Evolutionary conservation across 2,113 vertebrate genomes (phyloP).

Genomic region (Labrus mixtus): DNA sequence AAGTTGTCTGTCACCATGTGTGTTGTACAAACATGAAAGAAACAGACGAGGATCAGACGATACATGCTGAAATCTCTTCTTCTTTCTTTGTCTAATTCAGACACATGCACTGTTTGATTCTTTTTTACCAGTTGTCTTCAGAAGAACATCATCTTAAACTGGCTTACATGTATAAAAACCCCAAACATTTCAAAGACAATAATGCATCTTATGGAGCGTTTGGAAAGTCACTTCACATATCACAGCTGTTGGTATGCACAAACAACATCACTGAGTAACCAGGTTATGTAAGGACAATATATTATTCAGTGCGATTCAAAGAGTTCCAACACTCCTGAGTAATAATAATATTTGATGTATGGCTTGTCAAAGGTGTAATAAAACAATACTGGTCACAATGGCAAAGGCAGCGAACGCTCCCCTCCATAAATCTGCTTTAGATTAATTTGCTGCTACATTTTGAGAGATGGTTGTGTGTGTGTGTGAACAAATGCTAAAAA

Average conservation of each 20-base stretch:
- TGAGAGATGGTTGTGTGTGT: no score
- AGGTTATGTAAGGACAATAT: background rate
- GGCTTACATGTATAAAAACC: background rate
- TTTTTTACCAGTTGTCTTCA: no score
- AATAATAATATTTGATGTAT: background rate
- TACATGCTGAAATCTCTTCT: no score
- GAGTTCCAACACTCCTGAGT: background rate
- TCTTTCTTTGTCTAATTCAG: no score
- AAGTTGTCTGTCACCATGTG: background rate
- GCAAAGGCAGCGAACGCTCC: background rate
- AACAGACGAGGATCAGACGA: no score
- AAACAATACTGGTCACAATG: background rate
- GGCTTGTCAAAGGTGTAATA: background rate
- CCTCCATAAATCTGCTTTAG: background rate
- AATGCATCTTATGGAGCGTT: background rate
- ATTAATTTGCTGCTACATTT: background rate
- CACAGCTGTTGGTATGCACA: background rate
- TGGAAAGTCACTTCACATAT: background rate
- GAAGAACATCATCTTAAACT: no score
- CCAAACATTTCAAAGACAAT: background rate
- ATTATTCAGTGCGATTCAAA: background rate
- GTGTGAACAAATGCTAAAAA: no score
- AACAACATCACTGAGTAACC: background rate
- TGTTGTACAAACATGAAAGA: background rate
- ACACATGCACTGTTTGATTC: no score